Evolutionary conservation across 2,888 invertebrate species (phyloP), one percentile per base, ranked within the genome.

Genomic region (Diaprepes abbreviatus): DNA sequence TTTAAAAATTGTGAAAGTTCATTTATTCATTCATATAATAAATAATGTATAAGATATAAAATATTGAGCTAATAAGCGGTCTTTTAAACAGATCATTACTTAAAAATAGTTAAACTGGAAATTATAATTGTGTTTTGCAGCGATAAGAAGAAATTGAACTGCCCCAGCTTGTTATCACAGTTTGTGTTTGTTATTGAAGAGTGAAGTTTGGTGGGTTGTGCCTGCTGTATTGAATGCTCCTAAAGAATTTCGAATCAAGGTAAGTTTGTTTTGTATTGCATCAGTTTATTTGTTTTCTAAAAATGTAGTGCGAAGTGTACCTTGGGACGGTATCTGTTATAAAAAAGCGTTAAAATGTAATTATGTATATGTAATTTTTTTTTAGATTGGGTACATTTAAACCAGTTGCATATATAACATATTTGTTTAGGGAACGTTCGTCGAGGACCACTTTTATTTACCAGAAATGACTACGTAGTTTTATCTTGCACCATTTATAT

Each of bases 91-190:
- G 10, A 43, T 43, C 17, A 16, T 14, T 28, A 31, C 28, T 50
- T 24, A 50, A 50, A 50, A 50, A 28, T 28, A 28, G 2, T 28
- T 43, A 24, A 50, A 28, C 28, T 50, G 48, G 31, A 50, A 16
- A 50, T 50, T 3, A 50, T 50, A 50, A 28, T 24, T 50, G 48
- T 50, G 16, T 28, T 31, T 50, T 43, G n/a, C 43, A 43, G 43
- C n/a, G 14, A 50, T 50, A 50, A 50, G 12, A 50, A 28, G 48
- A 50, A 50, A 9, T 9, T 6, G 7, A 50, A 10, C 48, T 14
- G 28, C n/a, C n/a, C 28, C 28, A 12, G 14, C 38, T 16, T 33
- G 6, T 6, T n/a, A 43, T 21, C n/a, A 3, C 48, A 50, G 48
- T 50, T 50, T 50, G 28, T 48, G 28, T 50, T 24, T 50, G 14